These are phyloP conservation scores for Rhodinocichla rosea DNA, from an alignment of 2,113 vertebrate genomes.

Conservation along the genomic window DNA sequence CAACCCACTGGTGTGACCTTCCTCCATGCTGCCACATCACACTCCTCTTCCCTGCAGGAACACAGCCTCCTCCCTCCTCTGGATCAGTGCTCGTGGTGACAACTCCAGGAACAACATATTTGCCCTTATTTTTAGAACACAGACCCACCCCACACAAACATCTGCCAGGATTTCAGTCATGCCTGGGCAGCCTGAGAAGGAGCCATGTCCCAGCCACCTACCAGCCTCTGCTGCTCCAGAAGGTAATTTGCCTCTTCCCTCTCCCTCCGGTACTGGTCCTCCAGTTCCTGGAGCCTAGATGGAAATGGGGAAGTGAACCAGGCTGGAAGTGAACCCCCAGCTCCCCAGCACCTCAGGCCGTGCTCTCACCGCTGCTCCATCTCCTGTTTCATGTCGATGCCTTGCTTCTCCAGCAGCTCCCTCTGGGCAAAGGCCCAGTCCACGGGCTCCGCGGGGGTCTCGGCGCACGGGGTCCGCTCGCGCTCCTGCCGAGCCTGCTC, in stretches of 20 bases:
- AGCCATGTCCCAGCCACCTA: slow-evolving; percentile 51
- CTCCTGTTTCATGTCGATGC: slow-evolving; percentile 98
- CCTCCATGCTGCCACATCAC: background rate
- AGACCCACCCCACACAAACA: background rate
- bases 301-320: background rate
- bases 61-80: background rate
- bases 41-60: background rate
- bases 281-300: slow-evolving; percentile 91
- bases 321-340: background rate
- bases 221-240: slow-evolving; percentile 95
- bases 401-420: slow-evolving; percentile 95
- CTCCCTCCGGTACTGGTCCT: slow-evolving; percentile 94
- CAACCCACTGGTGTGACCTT: background rate
- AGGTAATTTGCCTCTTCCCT: slow-evolving; percentile 94
- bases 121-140: background rate
- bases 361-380: slow-evolving; percentile 93
- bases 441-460: slow-evolving; percentile 88
- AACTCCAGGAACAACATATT: background rate
- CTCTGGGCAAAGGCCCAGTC: slow-evolving; percentile 98
- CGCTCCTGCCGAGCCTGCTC: slow-evolving; percentile 94
- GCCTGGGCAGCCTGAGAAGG: background rate
- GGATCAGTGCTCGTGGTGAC: accelerated
- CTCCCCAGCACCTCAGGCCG: background rate
- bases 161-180: background rate
- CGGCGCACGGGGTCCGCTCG: slow-evolving; percentile 87